A percentile compares a stretch with the other conserved stretches of the same genome.
Evolutionary conservation across 2,888 invertebrate species (phyloP).

Genomic region (Andrena haemorrhoa): DNA sequence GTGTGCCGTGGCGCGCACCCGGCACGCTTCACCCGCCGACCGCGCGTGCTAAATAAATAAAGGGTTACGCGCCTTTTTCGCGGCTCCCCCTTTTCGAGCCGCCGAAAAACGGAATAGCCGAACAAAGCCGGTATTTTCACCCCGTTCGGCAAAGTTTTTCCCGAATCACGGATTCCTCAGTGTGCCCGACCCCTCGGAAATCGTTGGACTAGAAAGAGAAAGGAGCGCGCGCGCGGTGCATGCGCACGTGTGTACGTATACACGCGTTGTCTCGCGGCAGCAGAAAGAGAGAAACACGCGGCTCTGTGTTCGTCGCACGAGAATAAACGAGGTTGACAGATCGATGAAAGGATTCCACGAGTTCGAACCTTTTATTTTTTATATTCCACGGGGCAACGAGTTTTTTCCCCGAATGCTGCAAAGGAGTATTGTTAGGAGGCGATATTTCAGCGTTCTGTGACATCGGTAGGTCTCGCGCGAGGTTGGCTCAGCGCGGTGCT

Average conservation of each 20-base stretch:
- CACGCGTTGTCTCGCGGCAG: neutral
- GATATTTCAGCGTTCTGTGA: constrained; percentile 20
- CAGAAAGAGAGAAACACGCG: constrained; percentile 13
- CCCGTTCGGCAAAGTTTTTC: constrained; percentile 67
- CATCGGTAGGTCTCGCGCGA: neutral
- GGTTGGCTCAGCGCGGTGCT: constrained; percentile 16
- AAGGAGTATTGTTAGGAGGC: neutral
- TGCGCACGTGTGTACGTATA: neutral
- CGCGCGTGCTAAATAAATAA: constrained; percentile 81
- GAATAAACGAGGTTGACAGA: constrained; percentile 46
- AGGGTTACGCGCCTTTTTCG: constrained; percentile 78
- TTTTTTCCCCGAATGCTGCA: constrained; percentile 38
- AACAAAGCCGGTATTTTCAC: constrained; percentile 68
- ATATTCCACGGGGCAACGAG: constrained; percentile 25
- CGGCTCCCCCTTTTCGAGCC: constrained; percentile 53
- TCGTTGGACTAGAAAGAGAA: constrained; percentile 61
- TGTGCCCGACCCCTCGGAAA: constrained; percentile 34
- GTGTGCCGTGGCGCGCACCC: constrained; percentile 64
- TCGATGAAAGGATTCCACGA: constrained; percentile 60
- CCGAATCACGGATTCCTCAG: constrained; percentile 62
- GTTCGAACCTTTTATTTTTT: constrained; percentile 20
- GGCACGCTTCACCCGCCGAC: constrained; percentile 65
- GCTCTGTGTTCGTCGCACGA: constrained; percentile 40
- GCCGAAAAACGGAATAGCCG: constrained; percentile 21
- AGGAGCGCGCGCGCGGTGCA: too few relatives aligned